Evolutionary conservation across 2,113 vertebrate genomes (phyloP), one percentile per base, ranked within the genome.

Genomic region (Carettochelys insculpta): DNA sequence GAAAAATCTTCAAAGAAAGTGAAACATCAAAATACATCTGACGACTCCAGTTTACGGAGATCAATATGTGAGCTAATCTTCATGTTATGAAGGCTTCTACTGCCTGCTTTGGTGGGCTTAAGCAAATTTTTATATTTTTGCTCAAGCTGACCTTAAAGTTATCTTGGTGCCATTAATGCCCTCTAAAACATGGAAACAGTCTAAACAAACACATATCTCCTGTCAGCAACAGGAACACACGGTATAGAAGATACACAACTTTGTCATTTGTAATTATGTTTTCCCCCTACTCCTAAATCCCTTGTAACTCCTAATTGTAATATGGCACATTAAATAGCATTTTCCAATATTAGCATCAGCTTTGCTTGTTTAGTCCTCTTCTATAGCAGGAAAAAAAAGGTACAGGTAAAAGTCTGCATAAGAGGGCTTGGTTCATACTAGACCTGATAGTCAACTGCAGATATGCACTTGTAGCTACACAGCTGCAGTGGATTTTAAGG

Each of bases 151-250:
- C 7, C 20, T 53, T 19, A 82, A 78, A 34, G 3, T 90, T 88
- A 27, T 34, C 65, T 3, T 12, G 4, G 38, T 47, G n/a, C 68
- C n/a, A 87, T 27, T 52, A 45, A 13, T 89, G 20, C 24, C 53
- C 2, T 38, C 29, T 31, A 88, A 81, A 95, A 77, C 12, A 80
- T 14, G 51, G 24, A 84, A 90, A 68, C 1, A 38, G 2, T 38
- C 82, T 1, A 3, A 29, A 84, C 76, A 53, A 43, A 45, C 4
- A 54, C 14, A 43, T 0, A 1, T 2, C 13, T 84, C 19, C 0
- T 77, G 7, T 8, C 29, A 54, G 20, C 48, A 38, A 73, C 7
- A 80, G 56, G 22, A 45, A 29, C 77, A 27, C 16, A 58, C 24
- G 58, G 19, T 43, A 22, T 77, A 77, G 31, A 50, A 12, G 29